Conservation (phyloP, 2,797 vertebrate species). For the Odontamblyopus rebecca region DNA sequence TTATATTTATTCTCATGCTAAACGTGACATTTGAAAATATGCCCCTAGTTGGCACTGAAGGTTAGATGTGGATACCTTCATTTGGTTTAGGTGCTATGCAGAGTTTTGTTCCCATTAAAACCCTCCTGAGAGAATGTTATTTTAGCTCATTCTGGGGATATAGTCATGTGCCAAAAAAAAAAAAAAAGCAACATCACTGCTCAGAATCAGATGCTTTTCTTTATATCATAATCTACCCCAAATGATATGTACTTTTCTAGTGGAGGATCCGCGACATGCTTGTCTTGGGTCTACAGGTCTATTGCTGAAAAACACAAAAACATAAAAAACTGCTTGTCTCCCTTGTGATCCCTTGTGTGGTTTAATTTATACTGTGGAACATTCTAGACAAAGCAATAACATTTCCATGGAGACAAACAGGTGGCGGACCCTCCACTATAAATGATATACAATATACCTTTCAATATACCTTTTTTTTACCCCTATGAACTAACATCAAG, state of each 20-base stretch:
- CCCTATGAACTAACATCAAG: no score
- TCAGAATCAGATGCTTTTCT: neutral
- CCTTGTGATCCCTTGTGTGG: no score
- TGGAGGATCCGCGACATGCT: no score
- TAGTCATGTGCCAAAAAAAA: neutral
- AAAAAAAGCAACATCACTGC: neutral
- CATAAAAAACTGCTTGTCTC: no score
- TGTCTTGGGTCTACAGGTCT: no score
- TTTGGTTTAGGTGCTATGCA: constrained; percentile 26
- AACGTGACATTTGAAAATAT: constrained; percentile 42
- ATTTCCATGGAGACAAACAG: no score
- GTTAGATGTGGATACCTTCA: constrained; percentile 16
- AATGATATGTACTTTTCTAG: neutral
- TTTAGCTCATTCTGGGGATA: constrained; percentile 1
- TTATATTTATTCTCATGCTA: constrained; percentile 34
- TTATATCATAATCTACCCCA: neutral
- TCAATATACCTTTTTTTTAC: no score
- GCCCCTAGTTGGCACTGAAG: constrained; percentile 8
- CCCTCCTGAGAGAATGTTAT: neutral
- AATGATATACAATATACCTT: no score
- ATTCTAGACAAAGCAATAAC: no score
- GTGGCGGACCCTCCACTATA: no score
- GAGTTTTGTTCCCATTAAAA: constrained; percentile 22
- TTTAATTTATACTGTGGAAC: no score
- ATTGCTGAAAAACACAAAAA: no score